Evolutionary conservation across 2,113 vertebrate species (phyloP).

Genomic region (Myiozetetes cayanensis): DNA sequence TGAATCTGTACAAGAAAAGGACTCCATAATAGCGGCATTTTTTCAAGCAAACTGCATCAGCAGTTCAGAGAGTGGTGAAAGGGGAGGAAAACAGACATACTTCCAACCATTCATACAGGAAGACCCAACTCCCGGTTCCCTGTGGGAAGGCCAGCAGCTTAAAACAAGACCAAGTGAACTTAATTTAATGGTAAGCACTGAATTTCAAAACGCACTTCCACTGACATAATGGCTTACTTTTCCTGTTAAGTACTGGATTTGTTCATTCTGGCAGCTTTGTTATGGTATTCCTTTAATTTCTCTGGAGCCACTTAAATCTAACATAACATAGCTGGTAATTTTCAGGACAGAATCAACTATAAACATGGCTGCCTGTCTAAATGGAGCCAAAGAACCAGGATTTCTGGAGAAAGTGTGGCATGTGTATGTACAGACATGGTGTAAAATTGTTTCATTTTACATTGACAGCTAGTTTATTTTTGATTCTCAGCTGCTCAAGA

Average conservation of each 20-base stretch:
- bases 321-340: not conserved
- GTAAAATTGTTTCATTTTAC: slow-evolving; percentile 4
- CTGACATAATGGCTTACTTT: not conserved
- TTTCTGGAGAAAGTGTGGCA: not conserved
- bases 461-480: not conserved
- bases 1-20: slow-evolving; percentile 4
- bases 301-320: not conserved
- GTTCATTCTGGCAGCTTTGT: not conserved
- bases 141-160: not conserved
- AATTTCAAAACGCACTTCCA: not conserved
- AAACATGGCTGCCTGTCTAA: not conserved
- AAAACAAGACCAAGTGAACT: not conserved
- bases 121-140: not conserved
- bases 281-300: not conserved
- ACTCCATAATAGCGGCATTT: not conserved
- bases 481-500: slow-evolving; percentile 10
- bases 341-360: not conserved
- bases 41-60: not conserved
- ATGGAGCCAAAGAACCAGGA: not conserved
- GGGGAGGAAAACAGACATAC: not conserved
- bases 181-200: not conserved
- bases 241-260: not conserved
- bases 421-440: not conserved
- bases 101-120: slow-evolving; percentile 18
- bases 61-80: not conserved